Base-by-base conservation (phyloP, 2,888 invertebrate genomes). In the Antheraea yamamai region DNA sequence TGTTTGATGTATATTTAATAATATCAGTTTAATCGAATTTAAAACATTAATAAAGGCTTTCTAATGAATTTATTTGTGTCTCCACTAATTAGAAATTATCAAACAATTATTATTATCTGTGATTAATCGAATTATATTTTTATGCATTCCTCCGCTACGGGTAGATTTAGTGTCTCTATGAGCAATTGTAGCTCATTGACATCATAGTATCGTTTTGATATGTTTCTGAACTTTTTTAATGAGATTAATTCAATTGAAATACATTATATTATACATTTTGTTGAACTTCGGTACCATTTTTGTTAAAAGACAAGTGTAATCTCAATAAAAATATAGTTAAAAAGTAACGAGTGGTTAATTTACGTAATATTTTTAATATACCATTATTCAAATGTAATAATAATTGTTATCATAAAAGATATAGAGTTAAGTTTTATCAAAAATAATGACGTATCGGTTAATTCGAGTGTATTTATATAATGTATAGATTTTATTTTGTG, bases 111-210 rank as follows among this genome's bases (percentile, higher is more conserved):
- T 79, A 84, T 80, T 83, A 81, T 87, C 92, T 93, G 92, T 94
- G 92, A 92, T 93, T 88, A 84, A 86, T 86, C 84, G 81, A 89
- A 89, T 88, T 88, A 89, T 93, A 94, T 93, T 93, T 93, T 92
- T 92, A 84, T 94, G 94, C 94, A 94, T 94, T 94, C 94, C 94
- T 92, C 84, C 83, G 85, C 85, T 92, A 94, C 94, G 94, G 94
- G 94, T 94, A 91, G 87, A 81, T 79, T 30, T 83, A 58, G 23
- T 58, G 68, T 58, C 14, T 39, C 47, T 35, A 16, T 23, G 39
- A 71, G 23, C 35, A 16, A 20, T 14, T 70, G 58, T n/a, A 61
- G 10, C 61, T 23, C 0, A 61, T 61, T 61, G 23, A 61, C 23
- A 12, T 7, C 23, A 6, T 23, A n/a, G 23, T 6, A 10, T 23